These are phyloP conservation scores for Labroides dimidiatus DNA, from an alignment of 2,797 vertebrate genomes.

Conservation along the genomic window DNA sequence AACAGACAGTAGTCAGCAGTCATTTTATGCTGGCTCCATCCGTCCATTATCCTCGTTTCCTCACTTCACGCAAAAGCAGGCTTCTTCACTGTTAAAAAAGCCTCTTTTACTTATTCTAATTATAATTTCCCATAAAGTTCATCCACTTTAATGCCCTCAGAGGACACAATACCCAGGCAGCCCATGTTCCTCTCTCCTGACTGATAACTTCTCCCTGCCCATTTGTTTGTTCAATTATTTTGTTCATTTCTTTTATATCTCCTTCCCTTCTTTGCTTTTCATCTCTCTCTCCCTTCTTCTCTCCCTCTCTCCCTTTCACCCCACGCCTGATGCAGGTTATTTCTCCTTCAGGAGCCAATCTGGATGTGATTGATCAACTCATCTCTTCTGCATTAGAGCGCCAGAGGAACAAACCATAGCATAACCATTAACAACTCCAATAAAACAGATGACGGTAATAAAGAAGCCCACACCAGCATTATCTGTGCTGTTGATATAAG, in stretches of 20 bases:
- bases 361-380: constrained; percentile 84
- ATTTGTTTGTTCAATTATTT: constrained; percentile 59
- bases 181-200: constrained; percentile 28
- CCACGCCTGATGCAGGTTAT: constrained; percentile 57
- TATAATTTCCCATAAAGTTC: constrained; percentile 19
- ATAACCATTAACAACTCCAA: constrained; percentile 74
- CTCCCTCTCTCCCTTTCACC: constrained; percentile 25
- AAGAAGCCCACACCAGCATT: constrained; percentile 68
- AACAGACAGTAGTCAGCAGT: background rate
- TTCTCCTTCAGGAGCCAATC: constrained; percentile 76
- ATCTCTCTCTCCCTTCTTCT: constrained; percentile 26
- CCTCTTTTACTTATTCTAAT: background rate
- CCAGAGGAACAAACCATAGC: constrained; percentile 70
- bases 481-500: constrained; percentile 70
- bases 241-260: constrained; percentile 52
- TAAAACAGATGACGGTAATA: constrained; percentile 82
- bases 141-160: constrained; percentile 35
- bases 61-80: constrained; percentile 10
- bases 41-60: constrained; percentile 15
- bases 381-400: constrained; percentile 84
- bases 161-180: constrained; percentile 20
- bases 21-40: constrained; percentile 7
- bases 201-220: constrained; percentile 34
- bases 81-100: constrained; percentile 1
- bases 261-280: constrained; percentile 45